Percentiles rank a stretch among this genome's conserved stretches.
Conservation (phyloP, 2,113 vertebrate species). For the Boulengerochromis microlepis region DNA sequence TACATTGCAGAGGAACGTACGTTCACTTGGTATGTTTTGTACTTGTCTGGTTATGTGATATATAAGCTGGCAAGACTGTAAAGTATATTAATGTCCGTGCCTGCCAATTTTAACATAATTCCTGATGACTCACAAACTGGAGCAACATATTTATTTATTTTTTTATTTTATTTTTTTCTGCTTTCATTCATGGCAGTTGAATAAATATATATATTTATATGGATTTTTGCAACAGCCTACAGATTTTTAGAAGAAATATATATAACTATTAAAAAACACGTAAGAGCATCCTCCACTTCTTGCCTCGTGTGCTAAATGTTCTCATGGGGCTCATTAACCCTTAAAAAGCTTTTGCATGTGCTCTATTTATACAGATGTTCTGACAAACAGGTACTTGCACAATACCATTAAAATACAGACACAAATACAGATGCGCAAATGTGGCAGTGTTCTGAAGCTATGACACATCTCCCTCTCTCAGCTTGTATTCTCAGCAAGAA, state of each 20-base stretch:
- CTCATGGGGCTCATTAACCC: not conserved
- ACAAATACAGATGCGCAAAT: not conserved
- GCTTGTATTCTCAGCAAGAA: not conserved
- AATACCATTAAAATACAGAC: not conserved
- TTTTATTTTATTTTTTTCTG: not conserved
- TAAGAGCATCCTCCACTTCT: not conserved
- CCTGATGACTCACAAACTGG: slow-evolving; percentile 41
- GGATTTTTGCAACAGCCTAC: not conserved
- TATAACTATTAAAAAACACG: not conserved
- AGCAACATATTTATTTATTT: not conserved
- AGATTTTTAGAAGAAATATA: not conserved
- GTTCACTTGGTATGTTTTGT: not conserved
- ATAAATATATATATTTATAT: not conserved
- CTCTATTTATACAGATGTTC: not conserved
- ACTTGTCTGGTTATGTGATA: not conserved
- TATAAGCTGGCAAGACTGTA: not conserved
- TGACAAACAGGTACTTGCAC: not conserved
- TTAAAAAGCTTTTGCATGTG: not conserved
- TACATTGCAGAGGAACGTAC: not conserved
- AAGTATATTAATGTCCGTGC: not conserved
- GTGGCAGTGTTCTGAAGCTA: not conserved
- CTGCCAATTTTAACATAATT: slow-evolving; percentile 21
- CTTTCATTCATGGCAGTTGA: not conserved
- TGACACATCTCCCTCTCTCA: slow-evolving; percentile 3
- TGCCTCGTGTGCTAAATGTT: not conserved